Percentiles rank a stretch among this genome's conserved stretches.
phyloP scores from a whole-genome alignment of 2,888 invertebrate genomes.

The Volucella inflata region DNA sequence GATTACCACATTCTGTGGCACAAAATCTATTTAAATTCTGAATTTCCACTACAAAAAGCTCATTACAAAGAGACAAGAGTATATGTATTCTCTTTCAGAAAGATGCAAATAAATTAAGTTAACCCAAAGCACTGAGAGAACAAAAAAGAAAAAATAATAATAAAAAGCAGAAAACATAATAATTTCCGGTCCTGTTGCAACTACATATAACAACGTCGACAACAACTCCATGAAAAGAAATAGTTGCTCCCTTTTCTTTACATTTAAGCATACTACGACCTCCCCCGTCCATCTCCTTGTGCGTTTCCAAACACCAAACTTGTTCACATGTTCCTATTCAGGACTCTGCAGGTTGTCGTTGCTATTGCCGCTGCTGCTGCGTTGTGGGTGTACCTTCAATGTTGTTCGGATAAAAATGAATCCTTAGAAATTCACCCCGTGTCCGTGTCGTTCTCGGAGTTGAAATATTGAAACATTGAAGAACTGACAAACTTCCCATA shows the following conservation, averaged over 20 bases:
- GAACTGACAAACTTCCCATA: constrained; percentile 42
- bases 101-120: constrained; percentile 59
- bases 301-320: too few relatives aligned
- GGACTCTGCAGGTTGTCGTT: constrained; percentile 43
- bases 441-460: constrained; percentile 21
- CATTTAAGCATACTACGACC: constrained; percentile 6
- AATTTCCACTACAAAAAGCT: constrained; percentile 48
- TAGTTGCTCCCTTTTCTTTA: neutral
- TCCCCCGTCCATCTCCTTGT: neutral
- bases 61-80: neutral
- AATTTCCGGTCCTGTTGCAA: constrained; percentile 32
- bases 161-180: constrained; percentile 23
- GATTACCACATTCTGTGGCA: constrained; percentile 31
- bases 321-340: neutral
- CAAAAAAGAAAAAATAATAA: constrained; percentile 16
- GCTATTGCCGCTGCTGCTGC: constrained; percentile 11
- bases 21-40: constrained; percentile 43
- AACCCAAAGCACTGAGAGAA: constrained; percentile 39
- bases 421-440: constrained; percentile 53
- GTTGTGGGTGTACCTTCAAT: constrained; percentile 41
- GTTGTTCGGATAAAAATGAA: constrained; percentile 36
- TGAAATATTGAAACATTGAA: neutral
- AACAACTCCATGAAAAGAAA: constrained; percentile 28
- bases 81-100: constrained; percentile 27
- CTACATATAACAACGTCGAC: constrained; percentile 27